A percentile compares a stretch with the other conserved stretches of the same genome.
Conservation (phyloP, 2,797 vertebrate species). For the Naso thynnoides region DNA sequence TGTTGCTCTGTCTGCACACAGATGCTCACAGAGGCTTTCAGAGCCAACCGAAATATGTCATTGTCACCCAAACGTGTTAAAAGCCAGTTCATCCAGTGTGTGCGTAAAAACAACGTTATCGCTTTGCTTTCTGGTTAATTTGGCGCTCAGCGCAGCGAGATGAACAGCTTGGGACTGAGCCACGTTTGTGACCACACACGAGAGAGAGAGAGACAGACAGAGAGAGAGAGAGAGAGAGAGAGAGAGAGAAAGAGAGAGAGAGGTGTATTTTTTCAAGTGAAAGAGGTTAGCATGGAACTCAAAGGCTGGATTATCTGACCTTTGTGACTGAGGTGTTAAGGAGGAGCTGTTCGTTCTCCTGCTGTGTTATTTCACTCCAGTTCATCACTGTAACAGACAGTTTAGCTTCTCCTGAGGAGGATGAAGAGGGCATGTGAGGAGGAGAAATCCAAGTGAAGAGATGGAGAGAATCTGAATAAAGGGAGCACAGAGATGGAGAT, state of each 20-base stretch:
- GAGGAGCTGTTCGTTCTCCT: neutral
- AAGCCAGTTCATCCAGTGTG: neutral
- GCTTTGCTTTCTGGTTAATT: slow-evolving; percentile 33
- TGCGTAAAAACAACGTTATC: slow-evolving; percentile 24
- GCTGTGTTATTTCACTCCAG: neutral
- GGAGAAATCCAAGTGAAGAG: neutral
- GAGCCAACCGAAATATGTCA: neutral
- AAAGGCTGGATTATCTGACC: neutral
- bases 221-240: neutral
- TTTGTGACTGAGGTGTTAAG: neutral
- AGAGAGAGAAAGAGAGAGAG: neutral
- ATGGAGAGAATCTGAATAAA: neutral
- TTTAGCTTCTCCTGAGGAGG: neutral
- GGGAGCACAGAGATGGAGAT: neutral
- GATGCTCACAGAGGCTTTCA: neutral
- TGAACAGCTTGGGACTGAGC: slow-evolving; percentile 19
- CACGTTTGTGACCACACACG: slow-evolving; percentile 5
- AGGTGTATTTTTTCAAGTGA: neutral
- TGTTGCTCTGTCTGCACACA: neutral
- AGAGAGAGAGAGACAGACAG: slow-evolving; percentile 12
- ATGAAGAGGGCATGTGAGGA: neutral
- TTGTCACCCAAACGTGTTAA: neutral
- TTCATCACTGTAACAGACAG: neutral
- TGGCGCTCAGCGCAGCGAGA: slow-evolving; percentile 30
- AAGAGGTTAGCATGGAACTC: neutral